Base-by-base conservation (phyloP, 2,888 invertebrate genomes). In the Megalurothrips usitatus region DNA sequence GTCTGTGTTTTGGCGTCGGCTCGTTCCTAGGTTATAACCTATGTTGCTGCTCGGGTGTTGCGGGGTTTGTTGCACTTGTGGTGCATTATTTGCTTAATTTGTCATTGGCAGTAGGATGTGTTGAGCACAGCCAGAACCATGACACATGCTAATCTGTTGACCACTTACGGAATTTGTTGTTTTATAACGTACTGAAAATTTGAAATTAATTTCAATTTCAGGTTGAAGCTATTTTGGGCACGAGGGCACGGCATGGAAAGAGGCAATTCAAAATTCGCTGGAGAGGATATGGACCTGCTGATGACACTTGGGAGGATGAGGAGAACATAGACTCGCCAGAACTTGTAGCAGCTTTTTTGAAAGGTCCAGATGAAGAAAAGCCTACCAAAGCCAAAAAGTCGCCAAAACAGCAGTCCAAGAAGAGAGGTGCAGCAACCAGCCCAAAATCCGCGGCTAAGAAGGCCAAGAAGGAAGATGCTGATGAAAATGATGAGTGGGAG, bases 221-320 rank as follows among this genome's bases (percentile, higher is more conserved):
- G 81, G 81, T 81, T 58, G 81, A 81, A 26, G n/a, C 49, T 47
- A 79, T 81, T 43, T 52, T 81, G 19, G 81, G 17, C n/a, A 49
- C 79, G 11, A 43, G 79, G 8, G 79, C 49, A 19, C 49, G 79
- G 14, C 43, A 58, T 52, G 81, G 81, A 19, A 79, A 58, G 12
- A 48, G 52, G 9, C 79, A 79, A 12, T 75, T 75, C 68, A 75
- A 75, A 26, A 75, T 81, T 34, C 79, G 81, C 2, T 81, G 81
- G 81, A 81, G 79, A 43, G 81, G 81, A 10, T 81, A 58, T 28
- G 58, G 79, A 58, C 79, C 79, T n/a, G 79, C 58, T 0, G 43
- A 81, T 79, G 81, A 81, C 79, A 79, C 81, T 17, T 81, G 81
- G 81, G 81, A 81, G 58, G 28, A 78, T 8, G 68, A 75, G 23